Percentiles rank a stretch among this genome's conserved stretches.
phyloP scores from a whole-genome alignment of 2,113 vertebrate species.

The Istiophorus platypterus region DNA sequence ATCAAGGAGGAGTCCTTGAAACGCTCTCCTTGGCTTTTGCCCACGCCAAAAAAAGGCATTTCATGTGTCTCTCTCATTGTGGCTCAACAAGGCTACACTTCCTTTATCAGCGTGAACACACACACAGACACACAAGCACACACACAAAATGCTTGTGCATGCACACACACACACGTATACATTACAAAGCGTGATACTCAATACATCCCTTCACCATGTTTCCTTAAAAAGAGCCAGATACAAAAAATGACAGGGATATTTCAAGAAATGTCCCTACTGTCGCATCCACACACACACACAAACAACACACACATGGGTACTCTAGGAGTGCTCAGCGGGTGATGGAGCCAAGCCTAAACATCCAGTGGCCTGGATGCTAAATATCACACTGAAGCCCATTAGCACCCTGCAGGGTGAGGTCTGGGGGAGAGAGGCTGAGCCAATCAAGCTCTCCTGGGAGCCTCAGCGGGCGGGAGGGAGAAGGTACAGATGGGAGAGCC shows the following conservation, averaged over 20 bases:
- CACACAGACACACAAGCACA: background rate
- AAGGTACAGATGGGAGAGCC: slow-evolving; percentile 32
- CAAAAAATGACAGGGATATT: background rate
- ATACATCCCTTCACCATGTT: background rate
- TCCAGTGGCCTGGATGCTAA: slow-evolving; percentile 66
- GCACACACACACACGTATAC: background rate
- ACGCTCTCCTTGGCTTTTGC: slow-evolving; percentile 23
- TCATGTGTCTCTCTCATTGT: slow-evolving; percentile 51
- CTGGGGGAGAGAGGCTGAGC: slow-evolving; percentile 62
- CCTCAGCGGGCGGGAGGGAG: slow-evolving; percentile 59
- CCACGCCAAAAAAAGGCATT: slow-evolving; percentile 41
- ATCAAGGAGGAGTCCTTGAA: slow-evolving; percentile 63
- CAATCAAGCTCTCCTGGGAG: slow-evolving; percentile 67
- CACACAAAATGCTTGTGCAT: background rate
- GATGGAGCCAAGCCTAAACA: slow-evolving; percentile 67
- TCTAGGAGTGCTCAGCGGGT: slow-evolving; percentile 57
- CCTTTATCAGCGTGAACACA: slow-evolving; percentile 1
- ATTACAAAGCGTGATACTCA: background rate
- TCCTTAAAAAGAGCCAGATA: background rate
- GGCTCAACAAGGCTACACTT: slow-evolving; percentile 24
- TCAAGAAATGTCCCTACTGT: background rate
- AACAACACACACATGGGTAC: slow-evolving; percentile 15
- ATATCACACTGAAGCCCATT: slow-evolving; percentile 75
- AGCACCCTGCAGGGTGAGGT: slow-evolving; percentile 69
- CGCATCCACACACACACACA: slow-evolving; percentile 9